Evolutionary conservation across 2,888 invertebrate genomes (phyloP).

Genomic region (Cheilosia variabilis): DNA sequence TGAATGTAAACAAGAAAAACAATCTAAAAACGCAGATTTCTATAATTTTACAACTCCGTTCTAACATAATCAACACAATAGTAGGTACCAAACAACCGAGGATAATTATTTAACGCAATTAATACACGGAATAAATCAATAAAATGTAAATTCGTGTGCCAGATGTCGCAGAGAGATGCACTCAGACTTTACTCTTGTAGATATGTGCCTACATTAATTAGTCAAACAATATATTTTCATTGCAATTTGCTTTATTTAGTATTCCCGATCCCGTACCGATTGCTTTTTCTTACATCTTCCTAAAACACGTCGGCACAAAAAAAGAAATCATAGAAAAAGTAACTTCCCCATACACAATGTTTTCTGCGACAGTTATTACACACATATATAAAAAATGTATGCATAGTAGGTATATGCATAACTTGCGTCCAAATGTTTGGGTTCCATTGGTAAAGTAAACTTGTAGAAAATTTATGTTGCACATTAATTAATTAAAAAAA

Average conservation of each 20-base stretch:
- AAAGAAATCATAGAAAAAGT: slow-evolving; percentile 17
- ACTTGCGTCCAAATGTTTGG: slow-evolving; percentile 31
- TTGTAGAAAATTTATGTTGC: slow-evolving; percentile 82
- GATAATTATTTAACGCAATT: too few species aligned
- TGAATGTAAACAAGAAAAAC: too few species aligned
- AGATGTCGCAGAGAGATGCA: too few species aligned
- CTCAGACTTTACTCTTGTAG: too few species aligned
- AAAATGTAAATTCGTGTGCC: too few species aligned
- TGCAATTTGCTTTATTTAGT: neutral
- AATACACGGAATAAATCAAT: too few species aligned
- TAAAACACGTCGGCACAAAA: slow-evolving; percentile 4
- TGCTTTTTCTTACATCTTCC: slow-evolving; percentile 14
- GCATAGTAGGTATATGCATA: slow-evolving; percentile 2
- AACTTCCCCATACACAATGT: slow-evolving; percentile 17
- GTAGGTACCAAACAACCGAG: too few species aligned
- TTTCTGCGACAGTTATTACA: slow-evolving; percentile 18
- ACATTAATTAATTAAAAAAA: slow-evolving; percentile 82
- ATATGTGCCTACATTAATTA: too few species aligned
- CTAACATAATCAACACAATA: too few species aligned
- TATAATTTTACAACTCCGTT: too few species aligned
- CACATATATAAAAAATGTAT: neutral
- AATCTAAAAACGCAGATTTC: too few species aligned
- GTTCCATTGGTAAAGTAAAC: slow-evolving; percentile 78
- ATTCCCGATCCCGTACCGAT: neutral
- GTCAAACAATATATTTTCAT: too few species aligned